phyloP scores from a whole-genome alignment of 1,140 invertebrate species.

The Cyphomyrmex costatus region DNA sequence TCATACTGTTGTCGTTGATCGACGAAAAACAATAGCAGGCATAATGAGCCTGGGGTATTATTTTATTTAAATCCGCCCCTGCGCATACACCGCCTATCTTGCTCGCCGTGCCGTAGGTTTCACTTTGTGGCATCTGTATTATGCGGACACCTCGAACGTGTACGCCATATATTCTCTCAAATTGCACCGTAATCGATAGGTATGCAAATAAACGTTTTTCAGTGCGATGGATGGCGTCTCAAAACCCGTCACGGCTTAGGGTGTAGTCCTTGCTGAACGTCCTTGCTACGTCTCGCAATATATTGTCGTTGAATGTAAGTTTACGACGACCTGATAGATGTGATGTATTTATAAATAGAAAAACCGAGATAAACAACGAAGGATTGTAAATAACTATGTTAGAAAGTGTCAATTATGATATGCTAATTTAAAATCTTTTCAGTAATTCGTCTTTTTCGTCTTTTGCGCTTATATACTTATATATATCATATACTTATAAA shows the following conservation, averaged over 20 bases:
- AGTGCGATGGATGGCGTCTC: constrained; percentile 28
- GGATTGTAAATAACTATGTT: background rate
- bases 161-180: constrained; percentile 65
- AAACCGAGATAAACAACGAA: background rate
- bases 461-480: background rate
- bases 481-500: background rate
- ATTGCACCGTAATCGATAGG: constrained; percentile 69
- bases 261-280: constrained; percentile 26
- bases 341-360: constrained; percentile 11
- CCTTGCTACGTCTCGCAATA: constrained; percentile 39
- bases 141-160: constrained; percentile 68
- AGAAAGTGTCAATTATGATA: constrained; percentile 23
- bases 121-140: constrained; percentile 75
- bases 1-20: background rate
- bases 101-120: constrained; percentile 57
- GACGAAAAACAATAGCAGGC: background rate
- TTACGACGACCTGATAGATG: constrained; percentile 15
- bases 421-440: background rate
- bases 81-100: constrained; percentile 17
- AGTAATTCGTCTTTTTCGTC: background rate
- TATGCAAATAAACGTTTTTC: constrained; percentile 61
- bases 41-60: constrained; percentile 7
- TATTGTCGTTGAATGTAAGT: constrained; percentile 33
- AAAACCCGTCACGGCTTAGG: constrained; percentile 1
- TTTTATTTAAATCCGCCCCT: constrained; percentile 52